Percentiles rank a stretch among this genome's conserved stretches.
Conservation (phyloP, 2,797 vertebrate genomes). For the Antrozous pallidus region DNA sequence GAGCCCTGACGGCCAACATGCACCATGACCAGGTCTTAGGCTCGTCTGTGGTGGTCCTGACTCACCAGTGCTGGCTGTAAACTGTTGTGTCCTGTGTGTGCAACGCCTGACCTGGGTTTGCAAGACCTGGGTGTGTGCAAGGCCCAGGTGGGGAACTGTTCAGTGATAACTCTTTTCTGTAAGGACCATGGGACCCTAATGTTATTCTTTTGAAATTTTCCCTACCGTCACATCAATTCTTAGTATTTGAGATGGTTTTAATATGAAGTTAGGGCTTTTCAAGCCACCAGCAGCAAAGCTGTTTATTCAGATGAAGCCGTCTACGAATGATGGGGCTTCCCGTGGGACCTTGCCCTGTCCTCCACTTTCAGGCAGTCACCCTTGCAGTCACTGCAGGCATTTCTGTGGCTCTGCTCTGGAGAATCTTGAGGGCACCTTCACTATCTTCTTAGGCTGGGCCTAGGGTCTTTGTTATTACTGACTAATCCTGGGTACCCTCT, state of each 20-base stretch:
- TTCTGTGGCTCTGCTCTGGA: not conserved
- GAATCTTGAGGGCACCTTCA: not conserved
- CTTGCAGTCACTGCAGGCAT: too few relatives aligned
- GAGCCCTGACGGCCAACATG: fast-evolving
- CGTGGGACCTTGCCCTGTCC: not conserved
- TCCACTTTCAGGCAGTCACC: not conserved
- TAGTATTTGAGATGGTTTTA: not conserved
- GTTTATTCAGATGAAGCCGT: not conserved
- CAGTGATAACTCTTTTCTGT: not conserved
- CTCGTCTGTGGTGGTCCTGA: too few relatives aligned
- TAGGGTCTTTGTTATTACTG: not conserved
- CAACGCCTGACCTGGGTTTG: not conserved
- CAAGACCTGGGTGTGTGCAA: not conserved
- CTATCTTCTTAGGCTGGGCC: not conserved
- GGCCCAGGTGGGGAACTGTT: not conserved
- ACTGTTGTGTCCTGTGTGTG: too few relatives aligned
- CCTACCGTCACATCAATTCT: not conserved
- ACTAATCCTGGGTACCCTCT: not conserved
- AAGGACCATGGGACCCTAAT: not conserved
- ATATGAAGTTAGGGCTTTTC: not conserved
- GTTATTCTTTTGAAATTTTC: not conserved
- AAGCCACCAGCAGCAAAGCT: not conserved
- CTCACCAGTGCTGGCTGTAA: not conserved
- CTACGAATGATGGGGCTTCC: not conserved
- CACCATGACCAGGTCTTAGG: not conserved